These are phyloP conservation scores for Sardinella longiceps DNA, from an alignment of 2,797 vertebrate species.

Conservation along the genomic window DNA sequence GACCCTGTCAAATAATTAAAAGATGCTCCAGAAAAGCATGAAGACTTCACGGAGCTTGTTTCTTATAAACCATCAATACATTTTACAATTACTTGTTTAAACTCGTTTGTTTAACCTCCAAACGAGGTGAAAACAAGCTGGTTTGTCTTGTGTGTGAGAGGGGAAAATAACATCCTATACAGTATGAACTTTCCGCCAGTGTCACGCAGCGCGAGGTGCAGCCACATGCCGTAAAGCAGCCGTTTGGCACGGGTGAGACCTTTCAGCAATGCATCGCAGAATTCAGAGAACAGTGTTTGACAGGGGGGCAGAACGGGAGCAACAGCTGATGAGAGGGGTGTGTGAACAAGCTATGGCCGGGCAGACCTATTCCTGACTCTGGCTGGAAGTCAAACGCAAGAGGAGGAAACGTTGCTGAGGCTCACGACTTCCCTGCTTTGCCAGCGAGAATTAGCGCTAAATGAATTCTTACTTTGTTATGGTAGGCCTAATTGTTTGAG, in stretches of 20 bases:
- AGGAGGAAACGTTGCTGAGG: conserved; percentile 16
- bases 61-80: too few relatives aligned
- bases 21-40: neutral
- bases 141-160: neutral
- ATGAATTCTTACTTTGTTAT: neutral
- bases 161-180: neutral
- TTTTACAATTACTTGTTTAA: too few relatives aligned
- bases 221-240: conserved; percentile 6
- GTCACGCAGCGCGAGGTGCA: neutral
- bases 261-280: conserved; percentile 36
- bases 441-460: neutral
- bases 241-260: neutral
- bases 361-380: conserved; percentile 58
- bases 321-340: conserved; percentile 55
- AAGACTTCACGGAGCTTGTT: too few relatives aligned
- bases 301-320: conserved; percentile 34
- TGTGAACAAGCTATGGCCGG: conserved; percentile 31
- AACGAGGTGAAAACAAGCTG: neutral
- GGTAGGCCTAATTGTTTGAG: neutral
- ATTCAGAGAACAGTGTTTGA: conserved; percentile 46
- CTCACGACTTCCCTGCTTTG: neutral
- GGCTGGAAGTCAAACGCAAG: conserved; percentile 51
- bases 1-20: neutral
- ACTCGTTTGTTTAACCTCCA: too few relatives aligned
- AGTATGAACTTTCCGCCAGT: conserved; percentile 1